These are phyloP conservation scores for Acipenser ruthenus DNA, from an alignment of 2,797 vertebrate species.

Conservation along the genomic window DNA sequence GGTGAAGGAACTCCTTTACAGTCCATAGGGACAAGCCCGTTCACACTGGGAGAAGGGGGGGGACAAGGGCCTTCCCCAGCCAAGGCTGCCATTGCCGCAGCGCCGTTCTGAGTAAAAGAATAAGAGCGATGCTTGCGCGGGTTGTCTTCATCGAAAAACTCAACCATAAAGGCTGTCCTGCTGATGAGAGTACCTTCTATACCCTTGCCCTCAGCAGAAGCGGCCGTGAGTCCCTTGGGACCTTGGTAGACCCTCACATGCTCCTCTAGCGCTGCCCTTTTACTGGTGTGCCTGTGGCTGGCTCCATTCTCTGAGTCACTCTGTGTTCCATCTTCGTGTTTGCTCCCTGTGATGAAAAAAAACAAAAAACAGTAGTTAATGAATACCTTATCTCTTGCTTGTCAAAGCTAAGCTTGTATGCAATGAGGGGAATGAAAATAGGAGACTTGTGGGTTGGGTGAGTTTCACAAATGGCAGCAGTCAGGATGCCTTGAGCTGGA, in stretches of 20 bases:
- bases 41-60: constrained; percentile 67
- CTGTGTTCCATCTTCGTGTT: constrained; percentile 94
- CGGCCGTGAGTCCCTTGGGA: constrained; percentile 51
- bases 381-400: not conserved
- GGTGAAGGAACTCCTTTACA: constrained; percentile 1
- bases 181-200: constrained; percentile 58
- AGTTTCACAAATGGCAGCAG: not conserved
- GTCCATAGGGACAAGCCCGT: constrained; percentile 36
- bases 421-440: not conserved
- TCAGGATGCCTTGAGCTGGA: not conserved
- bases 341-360: constrained; percentile 70
- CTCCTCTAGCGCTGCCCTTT: constrained; percentile 75
- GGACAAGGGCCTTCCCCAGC: constrained; percentile 69
- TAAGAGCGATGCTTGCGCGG: constrained; percentile 84
- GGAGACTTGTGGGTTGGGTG: not conserved
- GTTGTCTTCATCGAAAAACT: constrained; percentile 87
- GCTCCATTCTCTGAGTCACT: constrained; percentile 90
- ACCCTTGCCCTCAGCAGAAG: constrained; percentile 47
- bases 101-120: constrained; percentile 80
- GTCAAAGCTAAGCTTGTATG: not conserved
- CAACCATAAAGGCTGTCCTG: constrained; percentile 87
- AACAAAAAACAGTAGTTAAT: constrained; percentile 17
- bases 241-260: constrained; percentile 73
- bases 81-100: constrained; percentile 32
- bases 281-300: constrained; percentile 74